phyloP scores from a whole-genome alignment of 2,888 invertebrate genomes.

The Drosophila hamatofila region DNA sequence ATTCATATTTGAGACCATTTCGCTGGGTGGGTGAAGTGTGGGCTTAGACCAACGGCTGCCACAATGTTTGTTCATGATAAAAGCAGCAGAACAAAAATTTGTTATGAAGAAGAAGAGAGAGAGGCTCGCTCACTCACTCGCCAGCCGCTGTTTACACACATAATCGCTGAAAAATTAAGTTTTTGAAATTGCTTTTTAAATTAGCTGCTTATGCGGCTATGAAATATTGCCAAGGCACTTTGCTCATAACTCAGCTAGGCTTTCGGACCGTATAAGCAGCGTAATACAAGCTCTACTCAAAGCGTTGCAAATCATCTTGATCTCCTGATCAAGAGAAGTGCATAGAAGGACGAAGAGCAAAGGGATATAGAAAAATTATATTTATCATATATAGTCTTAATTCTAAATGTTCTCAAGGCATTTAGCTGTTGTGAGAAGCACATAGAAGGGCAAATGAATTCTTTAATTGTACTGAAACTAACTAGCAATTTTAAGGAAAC shows the following conservation, averaged over 20 bases:
- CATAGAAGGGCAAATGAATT: no score
- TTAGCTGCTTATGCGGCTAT: conserved; percentile 72
- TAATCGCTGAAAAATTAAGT: conserved; percentile 85
- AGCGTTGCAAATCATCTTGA: neutral
- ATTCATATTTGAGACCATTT: conserved; percentile 73
- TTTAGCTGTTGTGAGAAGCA: neutral
- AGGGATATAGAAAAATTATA: neutral
- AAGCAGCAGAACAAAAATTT: neutral
- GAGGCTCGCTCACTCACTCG: conserved; percentile 21
- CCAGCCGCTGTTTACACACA: conserved; percentile 76
- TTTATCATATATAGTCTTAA: neutral
- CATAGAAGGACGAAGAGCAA: neutral
- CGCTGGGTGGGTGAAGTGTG: conserved; percentile 5
- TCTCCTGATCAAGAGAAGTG: neutral
- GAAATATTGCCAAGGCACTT: conserved; percentile 56
- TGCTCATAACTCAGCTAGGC: conserved; percentile 44
- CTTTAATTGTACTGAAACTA: no score
- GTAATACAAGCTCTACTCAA: conserved; percentile 4
- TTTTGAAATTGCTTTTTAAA: conserved; percentile 84
- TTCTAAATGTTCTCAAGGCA: neutral
- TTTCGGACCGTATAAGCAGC: conserved; percentile 1
- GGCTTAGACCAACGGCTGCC: conserved; percentile 30
- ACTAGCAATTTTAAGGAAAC: no score
- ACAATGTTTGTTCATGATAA: conserved; percentile 71
- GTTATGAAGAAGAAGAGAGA: neutral